Evolutionary conservation across 2,113 vertebrate species (phyloP).

Genomic region (Heloderma charlesbogerti): DNA sequence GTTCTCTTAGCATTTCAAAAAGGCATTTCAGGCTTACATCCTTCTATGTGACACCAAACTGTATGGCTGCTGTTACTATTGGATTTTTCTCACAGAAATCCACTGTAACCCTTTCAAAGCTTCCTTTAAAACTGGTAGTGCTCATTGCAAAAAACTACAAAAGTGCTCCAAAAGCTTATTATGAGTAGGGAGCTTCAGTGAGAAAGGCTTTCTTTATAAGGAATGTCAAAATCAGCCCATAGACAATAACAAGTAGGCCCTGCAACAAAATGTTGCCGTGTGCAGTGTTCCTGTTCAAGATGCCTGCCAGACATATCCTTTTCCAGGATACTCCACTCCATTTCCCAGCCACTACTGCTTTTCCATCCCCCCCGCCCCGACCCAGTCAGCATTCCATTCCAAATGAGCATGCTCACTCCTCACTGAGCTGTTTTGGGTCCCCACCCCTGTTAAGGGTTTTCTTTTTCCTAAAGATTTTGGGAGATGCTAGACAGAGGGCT

Average conservation of each 20-base stretch:
- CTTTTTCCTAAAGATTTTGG: too few relatives aligned
- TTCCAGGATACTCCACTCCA: background rate
- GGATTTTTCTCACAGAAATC: constrained; percentile 47
- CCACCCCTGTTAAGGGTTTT: too few relatives aligned
- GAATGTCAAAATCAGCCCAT: background rate
- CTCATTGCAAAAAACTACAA: constrained; percentile 29
- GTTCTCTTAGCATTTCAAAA: constrained; percentile 7
- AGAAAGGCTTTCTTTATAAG: background rate
- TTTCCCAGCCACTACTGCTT: background rate
- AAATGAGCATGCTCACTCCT: background rate
- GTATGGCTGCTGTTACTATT: constrained; percentile 48
- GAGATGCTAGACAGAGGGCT: too few relatives aligned
- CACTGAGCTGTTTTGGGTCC: background rate
- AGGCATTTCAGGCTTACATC: background rate
- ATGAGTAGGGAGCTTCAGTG: background rate
- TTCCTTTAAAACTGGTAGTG: constrained; percentile 43
- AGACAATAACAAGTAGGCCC: background rate
- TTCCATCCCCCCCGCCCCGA: background rate
- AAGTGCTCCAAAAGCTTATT: constrained; percentile 48
- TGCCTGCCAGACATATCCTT: background rate
- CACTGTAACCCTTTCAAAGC: constrained; percentile 5
- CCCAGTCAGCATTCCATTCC: background rate
- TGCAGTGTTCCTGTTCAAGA: background rate
- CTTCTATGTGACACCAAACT: constrained; percentile 17
- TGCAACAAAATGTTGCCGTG: background rate